phyloP scores from a whole-genome alignment of 2,888 invertebrate genomes.

The Isoperla grammatica region DNA sequence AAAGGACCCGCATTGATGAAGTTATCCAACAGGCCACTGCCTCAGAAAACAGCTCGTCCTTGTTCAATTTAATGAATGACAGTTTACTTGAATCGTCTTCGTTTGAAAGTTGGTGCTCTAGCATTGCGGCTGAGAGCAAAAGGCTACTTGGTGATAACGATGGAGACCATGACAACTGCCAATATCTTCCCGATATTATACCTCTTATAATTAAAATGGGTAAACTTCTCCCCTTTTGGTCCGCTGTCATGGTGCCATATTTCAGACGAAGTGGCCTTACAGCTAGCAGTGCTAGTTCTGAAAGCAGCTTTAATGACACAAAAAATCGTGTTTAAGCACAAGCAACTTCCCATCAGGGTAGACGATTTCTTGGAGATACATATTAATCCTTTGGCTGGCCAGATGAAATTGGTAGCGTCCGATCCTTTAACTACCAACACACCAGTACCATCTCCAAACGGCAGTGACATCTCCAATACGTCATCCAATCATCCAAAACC shows the following conservation, averaged over 20 bases:
- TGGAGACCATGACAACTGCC: slow-evolving; percentile 25
- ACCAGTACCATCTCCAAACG: too few species aligned
- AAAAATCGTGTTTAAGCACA: neutral
- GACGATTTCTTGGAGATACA: slow-evolving; percentile 8
- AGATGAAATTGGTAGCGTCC: slow-evolving; percentile 1
- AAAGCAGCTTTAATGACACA: slow-evolving; percentile 13
- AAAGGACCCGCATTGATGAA: neutral
- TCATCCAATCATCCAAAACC: too few species aligned
- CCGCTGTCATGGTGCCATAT: slow-evolving; percentile 21
- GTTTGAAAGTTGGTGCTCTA: slow-evolving; percentile 11
- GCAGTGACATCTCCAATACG: too few species aligned
- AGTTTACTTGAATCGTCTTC: slow-evolving; percentile 1
- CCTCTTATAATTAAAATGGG: slow-evolving; percentile 23
- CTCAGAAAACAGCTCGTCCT: slow-evolving; percentile 18
- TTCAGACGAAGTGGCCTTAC: slow-evolving; percentile 19
- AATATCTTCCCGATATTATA: slow-evolving; percentile 26
- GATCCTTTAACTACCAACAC: neutral
- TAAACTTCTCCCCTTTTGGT: slow-evolving; percentile 26
- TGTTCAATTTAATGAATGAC: too few species aligned
- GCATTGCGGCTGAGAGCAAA: neutral
- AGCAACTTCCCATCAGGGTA: neutral
- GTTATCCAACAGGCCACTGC: slow-evolving; percentile 12
- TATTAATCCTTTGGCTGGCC: neutral
- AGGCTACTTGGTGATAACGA: slow-evolving; percentile 6
- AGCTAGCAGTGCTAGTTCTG: slow-evolving; percentile 26